phyloP scores from a whole-genome alignment of 2,113 vertebrate genomes.

The Ahaetulla prasina region DNA sequence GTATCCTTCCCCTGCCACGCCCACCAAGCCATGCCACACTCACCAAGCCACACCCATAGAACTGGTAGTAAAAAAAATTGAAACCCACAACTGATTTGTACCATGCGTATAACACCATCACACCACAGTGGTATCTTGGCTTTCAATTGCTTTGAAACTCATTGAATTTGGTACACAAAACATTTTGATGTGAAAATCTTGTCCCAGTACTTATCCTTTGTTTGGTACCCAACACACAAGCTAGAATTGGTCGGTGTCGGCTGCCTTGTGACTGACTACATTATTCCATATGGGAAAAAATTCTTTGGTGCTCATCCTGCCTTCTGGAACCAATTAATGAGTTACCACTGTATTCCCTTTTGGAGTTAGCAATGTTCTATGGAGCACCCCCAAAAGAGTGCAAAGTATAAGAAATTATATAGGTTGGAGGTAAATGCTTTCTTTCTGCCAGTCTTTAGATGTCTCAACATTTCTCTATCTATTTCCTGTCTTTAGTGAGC shows the following conservation, averaged over 20 bases:
- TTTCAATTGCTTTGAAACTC: not conserved
- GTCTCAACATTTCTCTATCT: not conserved
- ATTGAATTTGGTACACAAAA: not conserved
- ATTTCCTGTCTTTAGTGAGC: not conserved
- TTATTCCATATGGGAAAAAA: not conserved
- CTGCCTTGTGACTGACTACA: not conserved
- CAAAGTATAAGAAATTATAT: not conserved
- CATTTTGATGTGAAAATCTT: not conserved
- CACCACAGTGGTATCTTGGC: not conserved
- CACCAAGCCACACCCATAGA: no score
- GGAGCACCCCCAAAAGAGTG: not conserved
- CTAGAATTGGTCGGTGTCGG: not conserved
- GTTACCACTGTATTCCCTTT: not conserved
- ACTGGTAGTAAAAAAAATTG: no score
- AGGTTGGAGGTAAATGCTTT: not conserved
- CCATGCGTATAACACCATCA: not conserved
- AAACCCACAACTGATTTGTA: no score
- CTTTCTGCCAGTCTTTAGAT: not conserved
- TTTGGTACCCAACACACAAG: not conserved
- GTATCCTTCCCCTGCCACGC: no score
- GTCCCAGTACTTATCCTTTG: not conserved
- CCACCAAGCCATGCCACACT: no score
- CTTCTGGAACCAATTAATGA: not conserved
- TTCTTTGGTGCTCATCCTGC: not conserved
- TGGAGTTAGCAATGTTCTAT: not conserved